Base-by-base conservation (phyloP, 2,797 vertebrate genomes). In the Typhlichthys eigenmanni region DNA sequence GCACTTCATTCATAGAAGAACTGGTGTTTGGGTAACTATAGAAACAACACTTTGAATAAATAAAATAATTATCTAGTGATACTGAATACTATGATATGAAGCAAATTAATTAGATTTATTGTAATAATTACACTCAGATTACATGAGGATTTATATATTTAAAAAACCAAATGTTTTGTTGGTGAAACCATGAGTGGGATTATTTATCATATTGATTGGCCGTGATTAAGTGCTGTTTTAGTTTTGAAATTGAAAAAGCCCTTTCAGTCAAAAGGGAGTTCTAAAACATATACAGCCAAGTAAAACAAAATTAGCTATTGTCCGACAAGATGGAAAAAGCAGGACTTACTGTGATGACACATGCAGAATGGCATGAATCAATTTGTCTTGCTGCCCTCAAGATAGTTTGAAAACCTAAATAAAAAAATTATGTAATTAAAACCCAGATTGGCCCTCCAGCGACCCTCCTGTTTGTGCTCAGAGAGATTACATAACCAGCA, bases 271-370 rank as follows among this genome's bases (percentile, higher is more conserved):
- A 9, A 4, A 57, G 4, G 14, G 10, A 58, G 13, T 55, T 24
- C 59, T 24, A 59, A 60, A 57, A 24, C 54, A 62, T 67, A 75
- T 69, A 60, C 47, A 43, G 45, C 62, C 43, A 13, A 29, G 45
- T 6, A 19, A n/a, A 14, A 3, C n/a, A 13, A n/a, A 38, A 46
- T 16, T 3, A 34, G 55, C 34, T 38, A 32, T 57, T 57, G 55
- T 57, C 55, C 16, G 13, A n/a, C 13, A 17, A 57, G 34, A 8
- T 9, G 34, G 7, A 5, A 38, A 38, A 38, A 38, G 34, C 34
- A 8, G 7, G 34, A 49, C 5, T 16, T 49, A n/a, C 13, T 49
- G 48, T 17, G 8, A 11, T 11, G 7, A 29, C 10, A 54, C 19
- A 29, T 11, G 8, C 13, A 13, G 12, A 19, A 32, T 13, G 24